Evolutionary conservation across 1,140 invertebrate genomes (phyloP), one percentile per base, ranked within the genome.

Genomic region (Gerris buenoi): DNA sequence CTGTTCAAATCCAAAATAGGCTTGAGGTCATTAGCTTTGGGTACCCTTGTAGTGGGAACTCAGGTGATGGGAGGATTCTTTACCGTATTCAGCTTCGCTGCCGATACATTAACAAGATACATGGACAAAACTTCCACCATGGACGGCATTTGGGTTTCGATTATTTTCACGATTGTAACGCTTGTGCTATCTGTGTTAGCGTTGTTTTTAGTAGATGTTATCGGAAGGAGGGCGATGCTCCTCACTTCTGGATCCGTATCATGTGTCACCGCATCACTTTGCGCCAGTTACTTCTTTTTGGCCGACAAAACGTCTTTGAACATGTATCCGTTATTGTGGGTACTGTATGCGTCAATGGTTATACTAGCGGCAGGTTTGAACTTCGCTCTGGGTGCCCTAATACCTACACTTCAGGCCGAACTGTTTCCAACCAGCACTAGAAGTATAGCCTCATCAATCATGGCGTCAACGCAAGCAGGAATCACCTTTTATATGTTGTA

Each of bases 401-500:
- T 88, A 0, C 83, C 84, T 74, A 81, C 86, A 23, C 80, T 68
- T 22, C 70, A 71, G 64, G 63, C 68, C 33, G 70, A 71, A 29
- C 46, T 68, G 25, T 71, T 73, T 63, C 67, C 70, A 5, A 69
- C 70, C 1, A 69, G 63, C 26, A 71, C 71, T 0, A 25, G 70
- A 56, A 71, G 71, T 1, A 46, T 72, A 0, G 71, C 70, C 10
- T 72, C 68, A 46, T 68, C 67, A 0, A 63, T 70, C 14, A 68
- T 64, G 18, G 66, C 68, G 18, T 59, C 71, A 18, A 68, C 60
- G 23, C 64, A 69, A 27, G 70, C 71, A 2, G 29, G 68, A 18
- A 33, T 65, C 1, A 70, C 70, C 3, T 71, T 93, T 74, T 67
- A 93, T 27, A 81, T 92, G 10, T 92, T 90, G 1, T 86, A 86